Evolutionary conservation across 2,113 vertebrate genomes (phyloP).

Genomic region (Phalacrocorax aristotelis): DNA sequence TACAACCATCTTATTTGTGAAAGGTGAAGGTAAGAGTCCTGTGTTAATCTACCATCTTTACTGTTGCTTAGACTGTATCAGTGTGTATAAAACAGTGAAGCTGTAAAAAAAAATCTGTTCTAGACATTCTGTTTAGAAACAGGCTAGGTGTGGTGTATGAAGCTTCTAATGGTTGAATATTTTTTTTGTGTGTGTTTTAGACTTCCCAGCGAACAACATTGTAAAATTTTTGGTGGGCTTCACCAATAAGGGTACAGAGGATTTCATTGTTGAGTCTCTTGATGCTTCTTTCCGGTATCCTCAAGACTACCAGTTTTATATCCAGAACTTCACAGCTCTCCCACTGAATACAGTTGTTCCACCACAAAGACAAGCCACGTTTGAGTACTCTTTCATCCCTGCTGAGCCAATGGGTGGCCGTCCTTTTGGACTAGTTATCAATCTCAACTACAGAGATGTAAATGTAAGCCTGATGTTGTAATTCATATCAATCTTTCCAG

Average conservation of each 20-base stretch:
- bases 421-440: slow-evolving; percentile 95
- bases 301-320: slow-evolving; percentile 98
- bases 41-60: background rate
- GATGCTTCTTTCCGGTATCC: slow-evolving; percentile 98
- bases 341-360: slow-evolving; percentile 88
- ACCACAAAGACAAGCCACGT: slow-evolving; percentile 90
- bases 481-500: background rate
- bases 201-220: slow-evolving; percentile 96
- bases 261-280: slow-evolving; percentile 92
- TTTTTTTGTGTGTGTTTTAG: slow-evolving; percentile 62
- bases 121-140: background rate
- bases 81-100: background rate
- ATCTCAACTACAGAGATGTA: slow-evolving; percentile 94
- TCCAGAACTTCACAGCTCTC: slow-evolving; percentile 98
- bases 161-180: background rate
- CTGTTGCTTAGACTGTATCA: background rate
- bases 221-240: slow-evolving; percentile 98
- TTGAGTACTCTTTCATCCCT: slow-evolving; percentile 98
- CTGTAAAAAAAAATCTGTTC: background rate
- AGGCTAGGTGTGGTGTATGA: background rate
- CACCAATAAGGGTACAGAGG: slow-evolving; percentile 92
- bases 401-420: slow-evolving; percentile 97
- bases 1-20: slow-evolving; percentile 96
- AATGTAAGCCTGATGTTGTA: slow-evolving; percentile 73
- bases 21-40: slow-evolving; percentile 87